Conservation (phyloP, 2,797 vertebrate species). For the Synanceia verrucosa region DNA sequence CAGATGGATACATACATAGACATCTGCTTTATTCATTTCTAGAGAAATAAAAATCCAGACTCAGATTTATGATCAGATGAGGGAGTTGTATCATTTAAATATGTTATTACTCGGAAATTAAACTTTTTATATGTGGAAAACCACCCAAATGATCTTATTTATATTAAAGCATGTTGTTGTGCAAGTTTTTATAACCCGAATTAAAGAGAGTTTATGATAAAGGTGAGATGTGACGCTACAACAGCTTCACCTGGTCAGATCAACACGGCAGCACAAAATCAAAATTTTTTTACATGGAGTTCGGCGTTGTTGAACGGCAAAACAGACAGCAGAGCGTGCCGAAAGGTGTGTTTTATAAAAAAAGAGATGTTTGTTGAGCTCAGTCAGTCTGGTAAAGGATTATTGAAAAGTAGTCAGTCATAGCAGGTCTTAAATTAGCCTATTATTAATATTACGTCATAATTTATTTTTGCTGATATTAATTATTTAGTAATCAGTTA, state of each 20-base stretch:
- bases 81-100: too few species aligned
- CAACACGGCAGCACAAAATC: background rate
- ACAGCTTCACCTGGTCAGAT: background rate
- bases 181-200: background rate
- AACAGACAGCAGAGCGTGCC: too few species aligned
- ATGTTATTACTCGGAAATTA: background rate
- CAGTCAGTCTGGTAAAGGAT: too few species aligned
- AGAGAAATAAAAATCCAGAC: too few species aligned
- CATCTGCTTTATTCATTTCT: too few species aligned
- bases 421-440: background rate
- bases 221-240: fast-evolving
- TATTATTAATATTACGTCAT: too few species aligned
- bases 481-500: slow-evolving; percentile 22
- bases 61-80: too few species aligned
- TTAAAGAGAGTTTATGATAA: background rate
- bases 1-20: too few species aligned
- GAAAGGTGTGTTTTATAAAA: too few species aligned
- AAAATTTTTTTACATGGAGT: background rate
- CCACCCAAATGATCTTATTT: background rate
- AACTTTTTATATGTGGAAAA: background rate
- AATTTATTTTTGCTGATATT: background rate
- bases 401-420: background rate
- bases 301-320: too few species aligned
- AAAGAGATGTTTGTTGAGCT: too few species aligned
- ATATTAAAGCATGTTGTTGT: background rate